phyloP scores from a whole-genome alignment of 1,140 invertebrate species.

The Musca domestica region DNA sequence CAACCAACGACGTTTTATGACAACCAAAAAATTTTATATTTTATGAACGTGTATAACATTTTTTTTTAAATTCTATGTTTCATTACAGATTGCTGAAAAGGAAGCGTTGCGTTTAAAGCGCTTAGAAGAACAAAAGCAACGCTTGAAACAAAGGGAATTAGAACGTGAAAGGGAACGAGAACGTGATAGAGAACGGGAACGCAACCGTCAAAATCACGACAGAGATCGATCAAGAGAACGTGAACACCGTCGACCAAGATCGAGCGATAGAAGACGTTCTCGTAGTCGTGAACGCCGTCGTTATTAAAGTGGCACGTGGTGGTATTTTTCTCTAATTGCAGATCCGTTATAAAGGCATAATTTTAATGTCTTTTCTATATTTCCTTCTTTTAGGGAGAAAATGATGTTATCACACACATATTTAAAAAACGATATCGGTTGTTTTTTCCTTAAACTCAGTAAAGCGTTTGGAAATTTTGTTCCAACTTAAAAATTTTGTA shows the following conservation, averaged over 20 bases:
- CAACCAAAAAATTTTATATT: too few species aligned
- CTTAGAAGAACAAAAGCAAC: constrained; percentile 81
- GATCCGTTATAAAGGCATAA: constrained; percentile 1
- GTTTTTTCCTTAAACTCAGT: background rate
- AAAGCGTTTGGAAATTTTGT: background rate
- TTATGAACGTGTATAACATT: too few species aligned
- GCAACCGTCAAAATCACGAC: constrained; percentile 7
- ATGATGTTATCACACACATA: constrained; percentile 2
- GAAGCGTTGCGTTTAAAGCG: constrained; percentile 81
- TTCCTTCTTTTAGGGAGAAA: background rate
- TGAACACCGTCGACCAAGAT: constrained; percentile 38
- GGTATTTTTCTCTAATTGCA: constrained; percentile 10
- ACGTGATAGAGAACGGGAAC: constrained; percentile 15
- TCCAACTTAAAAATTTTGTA: background rate
- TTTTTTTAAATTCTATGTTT: constrained; percentile 1
- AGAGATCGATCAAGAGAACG: constrained; percentile 19
- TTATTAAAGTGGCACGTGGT: constrained; percentile 37
- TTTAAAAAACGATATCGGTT: background rate
- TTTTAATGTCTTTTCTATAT: constrained; percentile 1
- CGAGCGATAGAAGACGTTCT: constrained; percentile 44
- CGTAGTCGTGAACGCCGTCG: constrained; percentile 50
- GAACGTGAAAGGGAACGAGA: constrained; percentile 34
- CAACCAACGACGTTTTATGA: too few species aligned
- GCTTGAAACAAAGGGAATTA: constrained; percentile 55
- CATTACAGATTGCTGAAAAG: constrained; percentile 74